Percentiles rank a stretch among this genome's conserved stretches.
These are phyloP conservation scores for Stegodyphus dumicola DNA, from an alignment of 1,140 invertebrate species.

Conservation along the genomic window DNA sequence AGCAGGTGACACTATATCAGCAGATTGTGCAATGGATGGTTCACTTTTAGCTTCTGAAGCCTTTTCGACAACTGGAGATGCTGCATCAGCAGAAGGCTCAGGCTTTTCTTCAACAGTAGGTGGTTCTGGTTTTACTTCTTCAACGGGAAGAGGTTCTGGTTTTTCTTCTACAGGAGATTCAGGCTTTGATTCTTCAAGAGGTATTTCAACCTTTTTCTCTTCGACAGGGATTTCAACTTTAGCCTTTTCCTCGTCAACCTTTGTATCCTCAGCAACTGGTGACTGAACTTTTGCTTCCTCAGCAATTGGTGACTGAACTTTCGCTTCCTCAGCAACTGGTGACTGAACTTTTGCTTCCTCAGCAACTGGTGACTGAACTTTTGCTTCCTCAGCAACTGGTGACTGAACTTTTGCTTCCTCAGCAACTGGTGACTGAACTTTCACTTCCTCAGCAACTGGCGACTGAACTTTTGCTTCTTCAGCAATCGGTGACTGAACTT, in stretches of 20 bases:
- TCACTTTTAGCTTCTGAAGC: neutral
- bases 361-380: neutral
- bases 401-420: neutral
- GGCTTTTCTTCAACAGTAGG: neutral
- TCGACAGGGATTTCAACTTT: conserved; percentile 3
- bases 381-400: conserved; percentile 2
- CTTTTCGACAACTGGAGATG: conserved; percentile 3
- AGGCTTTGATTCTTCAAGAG: conserved; percentile 3
- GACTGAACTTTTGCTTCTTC: neutral
- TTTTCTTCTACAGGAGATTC: conserved; percentile 12
- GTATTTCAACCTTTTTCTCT: neutral
- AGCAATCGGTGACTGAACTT: neutral
- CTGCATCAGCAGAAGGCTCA: neutral
- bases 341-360: neutral
- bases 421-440: neutral
- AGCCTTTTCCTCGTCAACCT: neutral
- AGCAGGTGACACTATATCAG: neutral
- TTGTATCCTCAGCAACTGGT: neutral
- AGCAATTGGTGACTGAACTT: neutral
- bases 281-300: conserved; percentile 6
- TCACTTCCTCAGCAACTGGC: neutral
- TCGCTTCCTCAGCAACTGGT: neutral
- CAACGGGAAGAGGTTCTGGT: neutral
- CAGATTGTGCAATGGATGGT: neutral
- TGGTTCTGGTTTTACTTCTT: neutral